These are phyloP conservation scores for Oryzias dopingdopingensis DNA, from an alignment of 2,797 vertebrate genomes.

Conservation along the genomic window DNA sequence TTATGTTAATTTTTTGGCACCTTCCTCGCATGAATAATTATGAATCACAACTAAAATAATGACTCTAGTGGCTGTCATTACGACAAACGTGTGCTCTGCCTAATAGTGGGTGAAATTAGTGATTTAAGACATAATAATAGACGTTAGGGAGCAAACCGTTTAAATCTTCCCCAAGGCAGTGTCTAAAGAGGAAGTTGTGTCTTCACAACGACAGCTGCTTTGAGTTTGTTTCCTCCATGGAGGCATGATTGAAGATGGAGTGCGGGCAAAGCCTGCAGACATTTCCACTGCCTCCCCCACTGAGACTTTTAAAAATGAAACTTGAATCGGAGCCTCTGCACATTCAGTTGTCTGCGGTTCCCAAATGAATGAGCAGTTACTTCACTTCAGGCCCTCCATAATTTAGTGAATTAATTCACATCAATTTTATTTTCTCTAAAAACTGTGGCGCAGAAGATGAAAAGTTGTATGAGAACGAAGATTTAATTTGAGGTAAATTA, in stretches of 20 bases:
- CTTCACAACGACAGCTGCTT: constrained; percentile 58
- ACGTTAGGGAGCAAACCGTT: constrained; percentile 47
- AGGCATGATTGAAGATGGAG: constrained; percentile 57
- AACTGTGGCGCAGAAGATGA: constrained; percentile 23
- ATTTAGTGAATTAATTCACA: constrained; percentile 55
- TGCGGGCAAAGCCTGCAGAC: constrained; percentile 48
- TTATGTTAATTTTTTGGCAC: constrained; percentile 43
- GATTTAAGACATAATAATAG: constrained; percentile 50
- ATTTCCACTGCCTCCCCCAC: constrained; percentile 46
- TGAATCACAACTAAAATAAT: constrained; percentile 41
- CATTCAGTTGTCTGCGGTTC: constrained; percentile 43
- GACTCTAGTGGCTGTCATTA: constrained; percentile 54
- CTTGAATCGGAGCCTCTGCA: constrained; percentile 51
- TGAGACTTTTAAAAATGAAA: constrained; percentile 53
- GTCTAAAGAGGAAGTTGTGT: constrained; percentile 56
- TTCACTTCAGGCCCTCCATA: constrained; percentile 37
- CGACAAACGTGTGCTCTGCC: constrained; percentile 40
- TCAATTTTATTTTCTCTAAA: constrained; percentile 42
- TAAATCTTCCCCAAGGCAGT: constrained; percentile 40
- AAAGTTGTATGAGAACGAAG: constrained; percentile 3
- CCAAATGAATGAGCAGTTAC: constrained; percentile 56
- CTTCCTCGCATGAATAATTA: constrained; percentile 38
- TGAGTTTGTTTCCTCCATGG: constrained; percentile 26
- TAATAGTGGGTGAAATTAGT: constrained; percentile 36
- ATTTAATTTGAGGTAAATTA: constrained; percentile 29